phyloP scores from a whole-genome alignment of 2,113 vertebrate genomes.

The Poeciliopsis prolifica region DNA sequence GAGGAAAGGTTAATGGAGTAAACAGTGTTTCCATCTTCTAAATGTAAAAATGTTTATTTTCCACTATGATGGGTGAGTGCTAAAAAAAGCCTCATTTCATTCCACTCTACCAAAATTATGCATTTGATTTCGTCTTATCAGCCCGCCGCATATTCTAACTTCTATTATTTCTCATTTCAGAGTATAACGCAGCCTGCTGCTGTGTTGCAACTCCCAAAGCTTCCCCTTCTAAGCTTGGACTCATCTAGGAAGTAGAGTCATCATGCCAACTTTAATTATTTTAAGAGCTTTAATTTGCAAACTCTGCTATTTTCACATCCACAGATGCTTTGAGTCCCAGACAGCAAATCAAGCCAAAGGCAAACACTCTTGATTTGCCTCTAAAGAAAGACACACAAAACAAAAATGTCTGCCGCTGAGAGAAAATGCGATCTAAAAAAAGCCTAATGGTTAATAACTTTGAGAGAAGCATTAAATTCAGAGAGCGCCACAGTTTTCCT shows the following conservation, averaged over 20 bases:
- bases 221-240: slow-evolving; percentile 53
- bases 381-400: slow-evolving; percentile 57
- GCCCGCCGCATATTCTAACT: slow-evolving; percentile 22
- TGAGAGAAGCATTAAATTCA: slow-evolving; percentile 29
- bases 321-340: slow-evolving; percentile 57
- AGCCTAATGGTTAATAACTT: slow-evolving; percentile 43
- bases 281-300: slow-evolving; percentile 78
- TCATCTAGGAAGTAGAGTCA: slow-evolving; percentile 59
- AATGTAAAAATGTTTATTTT: slow-evolving; percentile 63
- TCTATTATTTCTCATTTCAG: slow-evolving; percentile 37
- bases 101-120: slow-evolving; percentile 24
- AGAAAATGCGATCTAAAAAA: slow-evolving; percentile 45
- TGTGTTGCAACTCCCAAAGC: slow-evolving; percentile 47
- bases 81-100: slow-evolving; percentile 41
- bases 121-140: slow-evolving; percentile 44
- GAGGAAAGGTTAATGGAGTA: slow-evolving; percentile 79
- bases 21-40: slow-evolving; percentile 63
- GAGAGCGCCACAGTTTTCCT: background rate
- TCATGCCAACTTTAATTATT: slow-evolving; percentile 80
- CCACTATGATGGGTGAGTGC: slow-evolving; percentile 27
- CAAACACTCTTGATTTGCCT: slow-evolving; percentile 67
- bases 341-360: slow-evolving; percentile 74
- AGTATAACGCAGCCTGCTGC: slow-evolving; percentile 27
- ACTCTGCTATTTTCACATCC: slow-evolving; percentile 68
- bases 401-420: slow-evolving; percentile 41